phyloP scores from a whole-genome alignment of 2,888 invertebrate species.

The Teinopalpus imperialis region DNA sequence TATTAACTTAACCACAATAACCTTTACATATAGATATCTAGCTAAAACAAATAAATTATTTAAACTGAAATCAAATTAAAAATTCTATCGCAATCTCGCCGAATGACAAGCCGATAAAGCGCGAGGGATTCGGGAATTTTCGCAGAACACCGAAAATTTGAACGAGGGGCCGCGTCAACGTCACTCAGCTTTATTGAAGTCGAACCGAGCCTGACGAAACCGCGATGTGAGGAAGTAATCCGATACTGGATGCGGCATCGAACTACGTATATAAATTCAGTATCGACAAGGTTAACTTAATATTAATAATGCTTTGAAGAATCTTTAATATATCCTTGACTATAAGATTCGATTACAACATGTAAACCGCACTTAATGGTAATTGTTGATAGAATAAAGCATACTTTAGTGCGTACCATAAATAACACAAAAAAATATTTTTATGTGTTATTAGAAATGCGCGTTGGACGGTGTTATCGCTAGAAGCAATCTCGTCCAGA shows the following conservation, averaged over 20 bases:
- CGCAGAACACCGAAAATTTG: conserved; percentile 32
- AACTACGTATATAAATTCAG: not conserved
- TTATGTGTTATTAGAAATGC: no score
- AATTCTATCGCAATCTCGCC: conserved; percentile 18
- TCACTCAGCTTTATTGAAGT: conserved; percentile 52
- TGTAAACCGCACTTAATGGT: no score
- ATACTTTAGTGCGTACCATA: no score
- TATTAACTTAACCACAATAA: no score
- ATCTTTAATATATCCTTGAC: no score
- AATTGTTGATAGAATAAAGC: no score
- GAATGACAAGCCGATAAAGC: conserved; percentile 21
- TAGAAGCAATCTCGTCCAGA: no score
- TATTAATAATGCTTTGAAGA: no score
- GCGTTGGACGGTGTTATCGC: no score
- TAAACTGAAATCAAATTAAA: conserved; percentile 21
- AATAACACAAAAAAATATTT: no score
- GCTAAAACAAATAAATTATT: conserved; percentile 1
- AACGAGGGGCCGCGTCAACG: conserved; percentile 49
- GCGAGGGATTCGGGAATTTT: conserved; percentile 19
- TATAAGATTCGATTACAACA: no score
- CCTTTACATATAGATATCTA: no score
- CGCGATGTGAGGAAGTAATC: conserved; percentile 24
- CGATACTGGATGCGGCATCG: conserved; percentile 5
- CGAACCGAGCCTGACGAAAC: conserved; percentile 33
- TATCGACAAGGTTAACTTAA: not conserved